Base-by-base conservation (phyloP, 2,113 vertebrate species). In the Climacteris rufus region DNA sequence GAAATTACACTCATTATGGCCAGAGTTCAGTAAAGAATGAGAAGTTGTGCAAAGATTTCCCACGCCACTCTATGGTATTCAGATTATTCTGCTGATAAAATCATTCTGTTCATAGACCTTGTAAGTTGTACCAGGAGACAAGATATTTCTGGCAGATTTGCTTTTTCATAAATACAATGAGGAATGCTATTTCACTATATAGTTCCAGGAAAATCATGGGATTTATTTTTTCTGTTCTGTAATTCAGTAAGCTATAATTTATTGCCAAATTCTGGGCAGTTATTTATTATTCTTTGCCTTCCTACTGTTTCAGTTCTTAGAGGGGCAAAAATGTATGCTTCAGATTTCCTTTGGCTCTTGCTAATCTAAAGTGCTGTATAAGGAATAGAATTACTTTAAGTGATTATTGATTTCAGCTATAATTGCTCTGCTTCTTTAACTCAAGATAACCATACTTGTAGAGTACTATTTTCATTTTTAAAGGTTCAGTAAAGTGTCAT, bases 1-100 rank as follows among this genome's bases (percentile, higher is more conserved):
- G 83, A 94, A 96, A 91, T 95, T 56, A n/a, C 15, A 13, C n/a
- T 89, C 28, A 15, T 82, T 93, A 79, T 76, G 84, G 53, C 61
- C 66, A 39, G 37, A 64, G 53, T 79, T 94, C 70, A 57, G 50
- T 82, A 76, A 91, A 82, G 81, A 95, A 79, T 10, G 16, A 87
- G 35, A 69, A 79, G 89, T 42, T 82, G 70, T 79, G 65, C 50
- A 82, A 39, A 66, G 42, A 74, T 95, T 92, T 95, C 93, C 84
- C 91, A 79, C 61, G 74, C 69, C 76, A 42, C 28, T 76, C 37
- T 75, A 15, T 64, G 61, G 11, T 66, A 79, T 92, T 89, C 45
- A 63, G 39, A 44, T n/a, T 68, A 0, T 56, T 94, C 53, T 94
- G 86, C 86, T 92, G 80, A 84, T 84, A 92, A 84, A 92, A 87